Conservation (phyloP, 2,888 invertebrate genomes). For the Mythimna loreyi region DNA sequence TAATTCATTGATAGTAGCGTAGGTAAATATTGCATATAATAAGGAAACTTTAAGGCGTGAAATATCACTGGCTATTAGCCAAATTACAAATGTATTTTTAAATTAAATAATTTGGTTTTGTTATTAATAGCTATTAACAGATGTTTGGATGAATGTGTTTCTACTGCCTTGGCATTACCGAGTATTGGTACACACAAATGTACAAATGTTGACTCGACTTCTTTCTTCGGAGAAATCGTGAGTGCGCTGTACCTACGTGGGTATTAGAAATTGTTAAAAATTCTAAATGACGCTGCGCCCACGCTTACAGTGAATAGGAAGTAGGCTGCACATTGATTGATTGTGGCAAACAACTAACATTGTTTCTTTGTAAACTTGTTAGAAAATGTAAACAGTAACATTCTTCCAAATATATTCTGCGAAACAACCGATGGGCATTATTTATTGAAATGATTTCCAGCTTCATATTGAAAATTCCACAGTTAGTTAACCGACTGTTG, state of each 20-base stretch:
- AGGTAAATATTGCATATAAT: slow-evolving; percentile 26
- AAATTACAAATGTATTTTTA: slow-evolving; percentile 29
- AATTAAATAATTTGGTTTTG: slow-evolving; percentile 27
- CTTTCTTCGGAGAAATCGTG: slow-evolving; percentile 65
- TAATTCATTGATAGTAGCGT: slow-evolving; percentile 33
- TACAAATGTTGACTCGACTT: slow-evolving; percentile 58
- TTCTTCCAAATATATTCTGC: not conserved
- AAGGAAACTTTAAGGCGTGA: slow-evolving; percentile 38
- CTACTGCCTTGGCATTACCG: slow-evolving; percentile 39
- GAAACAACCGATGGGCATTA: not conserved
- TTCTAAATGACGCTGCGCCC: slow-evolving; percentile 55
- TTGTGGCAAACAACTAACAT: slow-evolving; percentile 44
- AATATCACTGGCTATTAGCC: slow-evolving; percentile 40
- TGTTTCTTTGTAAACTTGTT: slow-evolving; percentile 15
- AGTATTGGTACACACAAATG: slow-evolving; percentile 33
- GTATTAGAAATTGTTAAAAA: slow-evolving; percentile 63
- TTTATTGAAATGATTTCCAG: slow-evolving; percentile 2
- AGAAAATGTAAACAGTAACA: slow-evolving; percentile 21
- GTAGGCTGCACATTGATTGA: slow-evolving; percentile 55
- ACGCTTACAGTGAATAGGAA: slow-evolving; percentile 50
- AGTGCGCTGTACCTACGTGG: slow-evolving; percentile 56
- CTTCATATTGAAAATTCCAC: slow-evolving; percentile 11
- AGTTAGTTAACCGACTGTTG: no score
- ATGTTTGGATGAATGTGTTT: slow-evolving; percentile 31
- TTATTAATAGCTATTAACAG: slow-evolving; percentile 31